phyloP scores from a whole-genome alignment of 1,140 invertebrate species.

The Trichomalopsis sarcophagae region DNA sequence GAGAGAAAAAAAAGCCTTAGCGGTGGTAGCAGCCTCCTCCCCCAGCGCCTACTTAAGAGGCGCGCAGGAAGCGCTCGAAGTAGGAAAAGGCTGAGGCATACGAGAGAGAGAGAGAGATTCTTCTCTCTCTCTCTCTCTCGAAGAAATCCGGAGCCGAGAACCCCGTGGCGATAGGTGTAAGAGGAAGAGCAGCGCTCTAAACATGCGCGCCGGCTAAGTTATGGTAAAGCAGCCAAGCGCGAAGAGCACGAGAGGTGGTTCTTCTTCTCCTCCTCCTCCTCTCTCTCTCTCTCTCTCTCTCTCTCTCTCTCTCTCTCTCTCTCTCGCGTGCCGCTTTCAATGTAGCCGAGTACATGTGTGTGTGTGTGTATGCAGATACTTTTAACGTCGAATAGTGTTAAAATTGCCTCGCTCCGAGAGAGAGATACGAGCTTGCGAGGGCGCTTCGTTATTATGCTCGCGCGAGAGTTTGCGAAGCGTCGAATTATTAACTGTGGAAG shows the following conservation, averaged over 20 bases:
- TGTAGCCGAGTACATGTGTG: background rate
- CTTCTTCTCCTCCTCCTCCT: background rate
- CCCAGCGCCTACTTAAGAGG: background rate
- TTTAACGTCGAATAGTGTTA: conserved; percentile 4
- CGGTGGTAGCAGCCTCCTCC: background rate
- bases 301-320: background rate
- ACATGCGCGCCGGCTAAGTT: conserved; percentile 57
- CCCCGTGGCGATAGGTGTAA: background rate
- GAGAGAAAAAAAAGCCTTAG: background rate
- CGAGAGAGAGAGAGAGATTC: conserved; percentile 39
- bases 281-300: background rate
- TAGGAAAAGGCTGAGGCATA: background rate
- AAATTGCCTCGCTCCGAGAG: background rate
- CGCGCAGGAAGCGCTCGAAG: background rate
- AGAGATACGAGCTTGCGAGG: background rate
- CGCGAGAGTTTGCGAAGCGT: background rate
- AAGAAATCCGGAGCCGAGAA: background rate
- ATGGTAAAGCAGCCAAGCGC: conserved; percentile 58
- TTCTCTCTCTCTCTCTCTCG: conserved; percentile 15
- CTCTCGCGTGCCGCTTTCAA: conserved; percentile 28
- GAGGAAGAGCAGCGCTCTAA: conserved; percentile 32
- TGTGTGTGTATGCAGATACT: background rate
- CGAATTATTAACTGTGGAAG: background rate
- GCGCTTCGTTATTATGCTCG: background rate
- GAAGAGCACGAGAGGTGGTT: conserved; percentile 50